These are phyloP conservation scores for Horisme vitalbata DNA, from an alignment of 2,888 invertebrate genomes.

Conservation along the genomic window DNA sequence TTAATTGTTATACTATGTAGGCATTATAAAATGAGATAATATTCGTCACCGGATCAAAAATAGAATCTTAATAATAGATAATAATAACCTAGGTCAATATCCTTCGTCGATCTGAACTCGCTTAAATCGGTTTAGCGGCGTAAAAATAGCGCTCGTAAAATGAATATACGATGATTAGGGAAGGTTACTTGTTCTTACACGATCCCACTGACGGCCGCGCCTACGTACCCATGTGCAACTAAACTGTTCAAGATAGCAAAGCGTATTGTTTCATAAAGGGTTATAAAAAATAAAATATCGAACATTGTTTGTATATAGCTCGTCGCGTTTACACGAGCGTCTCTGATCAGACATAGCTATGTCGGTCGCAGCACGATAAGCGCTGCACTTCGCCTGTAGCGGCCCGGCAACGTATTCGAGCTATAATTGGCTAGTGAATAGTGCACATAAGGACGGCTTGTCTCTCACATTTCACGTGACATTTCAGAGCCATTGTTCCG, in stretches of 20 bases:
- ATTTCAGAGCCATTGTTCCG: conserved; percentile 12
- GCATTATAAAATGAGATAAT: not conserved
- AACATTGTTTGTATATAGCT: too few species aligned
- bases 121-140: not conserved
- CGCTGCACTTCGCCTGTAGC: not conserved
- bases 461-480: conserved; percentile 21
- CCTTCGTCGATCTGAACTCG: not conserved
- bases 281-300: too few species aligned
- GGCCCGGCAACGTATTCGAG: conserved; percentile 11
- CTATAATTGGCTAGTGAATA: conserved; percentile 21
- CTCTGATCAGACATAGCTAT: not conserved
- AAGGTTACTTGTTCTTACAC: not conserved
- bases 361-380: not conserved
- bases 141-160: conserved; percentile 4
- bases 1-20: conserved; percentile 5
- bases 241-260: too few species aligned
- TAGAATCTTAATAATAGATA: not conserved
- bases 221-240: too few species aligned
- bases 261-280: too few species aligned
- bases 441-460: conserved; percentile 22
- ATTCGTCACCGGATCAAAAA: not conserved
- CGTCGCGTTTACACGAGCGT: too few species aligned
- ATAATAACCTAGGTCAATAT: conserved; percentile 17
- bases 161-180: not conserved
- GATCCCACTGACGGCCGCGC: not conserved